phyloP scores from a whole-genome alignment of 2,797 vertebrate species.

The Tenualosa thibaudeaui region DNA sequence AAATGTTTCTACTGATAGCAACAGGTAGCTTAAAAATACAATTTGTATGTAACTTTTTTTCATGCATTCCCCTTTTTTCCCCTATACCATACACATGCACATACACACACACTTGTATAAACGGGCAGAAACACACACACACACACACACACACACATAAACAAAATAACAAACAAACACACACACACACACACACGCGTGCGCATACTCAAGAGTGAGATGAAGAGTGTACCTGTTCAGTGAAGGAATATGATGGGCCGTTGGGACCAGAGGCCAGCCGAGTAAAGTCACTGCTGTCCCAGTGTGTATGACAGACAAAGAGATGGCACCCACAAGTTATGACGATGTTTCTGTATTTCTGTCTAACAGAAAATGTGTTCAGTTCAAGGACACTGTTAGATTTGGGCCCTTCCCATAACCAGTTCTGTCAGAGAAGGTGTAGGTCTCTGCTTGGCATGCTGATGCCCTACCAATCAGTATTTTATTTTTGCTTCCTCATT shows the following conservation, averaged over 20 bases:
- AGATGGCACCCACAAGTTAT: background rate
- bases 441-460: conserved; percentile 20
- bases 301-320: background rate
- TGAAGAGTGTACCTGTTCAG: conserved; percentile 30
- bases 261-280: background rate
- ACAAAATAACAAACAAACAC: conserved; percentile 11
- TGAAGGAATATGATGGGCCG: background rate
- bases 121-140: no score
- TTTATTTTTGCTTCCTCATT: conserved; percentile 73
- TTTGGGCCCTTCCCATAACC: background rate
- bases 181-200: conserved; percentile 38
- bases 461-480: conserved; percentile 64
- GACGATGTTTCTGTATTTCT: background rate
- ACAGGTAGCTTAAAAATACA: background rate
- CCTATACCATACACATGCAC: no score
- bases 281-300: background rate
- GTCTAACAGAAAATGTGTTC: background rate
- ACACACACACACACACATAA: no score
- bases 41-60: background rate
- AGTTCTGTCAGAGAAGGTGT: background rate
- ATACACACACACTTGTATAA: no score
- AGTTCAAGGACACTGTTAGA: background rate
- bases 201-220: background rate
- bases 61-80: background rate
- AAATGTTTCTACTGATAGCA: background rate